These are phyloP conservation scores for Lycaena phlaeas DNA, from an alignment of 2,888 invertebrate species.

Conservation along the genomic window DNA sequence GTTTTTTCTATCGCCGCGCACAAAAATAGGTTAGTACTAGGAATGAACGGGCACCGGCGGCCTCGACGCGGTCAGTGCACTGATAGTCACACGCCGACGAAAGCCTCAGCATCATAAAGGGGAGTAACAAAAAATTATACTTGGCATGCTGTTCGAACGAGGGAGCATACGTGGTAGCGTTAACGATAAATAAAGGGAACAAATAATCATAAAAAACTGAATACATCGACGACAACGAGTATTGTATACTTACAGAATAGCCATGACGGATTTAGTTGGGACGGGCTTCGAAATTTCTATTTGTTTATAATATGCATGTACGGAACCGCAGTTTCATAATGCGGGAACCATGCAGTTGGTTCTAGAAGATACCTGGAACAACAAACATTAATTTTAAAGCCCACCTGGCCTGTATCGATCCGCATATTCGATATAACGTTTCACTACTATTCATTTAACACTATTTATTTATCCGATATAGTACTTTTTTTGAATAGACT, in stretches of 20 bases:
- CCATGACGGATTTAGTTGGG: conserved; percentile 44
- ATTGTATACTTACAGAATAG: conserved; percentile 65
- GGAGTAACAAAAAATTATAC: conserved; percentile 59
- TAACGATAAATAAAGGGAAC: conserved; percentile 56
- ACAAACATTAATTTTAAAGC: conserved; percentile 39
- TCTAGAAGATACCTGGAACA: conserved; percentile 56
- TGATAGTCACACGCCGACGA: conserved; percentile 70
- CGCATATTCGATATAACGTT: no score
- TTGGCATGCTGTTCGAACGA: conserved; percentile 73
- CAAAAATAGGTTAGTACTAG: conserved; percentile 64
- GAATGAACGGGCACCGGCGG: conserved; percentile 58
- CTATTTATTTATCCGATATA: no score
- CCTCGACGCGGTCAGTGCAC: conserved; percentile 67
- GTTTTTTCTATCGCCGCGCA: conserved; percentile 26
- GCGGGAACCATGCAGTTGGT: conserved; percentile 41
- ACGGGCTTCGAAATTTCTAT: conserved; percentile 40
- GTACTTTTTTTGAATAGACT: no score
- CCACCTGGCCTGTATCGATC: conserved; percentile 22
- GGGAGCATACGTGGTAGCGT: conserved; percentile 71
- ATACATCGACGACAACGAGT: conserved; percentile 57
- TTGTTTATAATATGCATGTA: conserved; percentile 49
- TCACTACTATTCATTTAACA: no score
- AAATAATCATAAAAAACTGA: conserved; percentile 44
- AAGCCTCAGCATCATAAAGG: conserved; percentile 71
- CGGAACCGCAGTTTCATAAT: conserved; percentile 60